Evolutionary conservation across 2,113 vertebrate species (phyloP), one percentile per base, ranked within the genome.

Genomic region (Opisthocomus hoazin): DNA sequence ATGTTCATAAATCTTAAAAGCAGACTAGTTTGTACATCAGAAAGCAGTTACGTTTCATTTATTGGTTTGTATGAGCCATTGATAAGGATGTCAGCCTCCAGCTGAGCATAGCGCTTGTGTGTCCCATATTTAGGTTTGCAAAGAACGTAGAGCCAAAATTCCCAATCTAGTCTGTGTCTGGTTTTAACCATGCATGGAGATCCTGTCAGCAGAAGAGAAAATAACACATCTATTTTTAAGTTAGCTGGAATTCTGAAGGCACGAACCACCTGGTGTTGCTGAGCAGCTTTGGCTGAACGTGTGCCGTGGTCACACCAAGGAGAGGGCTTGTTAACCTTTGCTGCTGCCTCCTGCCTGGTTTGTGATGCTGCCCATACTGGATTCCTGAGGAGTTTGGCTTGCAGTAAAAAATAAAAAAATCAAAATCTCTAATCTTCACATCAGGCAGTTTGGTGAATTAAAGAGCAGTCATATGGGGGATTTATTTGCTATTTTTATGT

Each of bases 181-280:
- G 90, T 98, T 98, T 98, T 98, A 98, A 95, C 98, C 97, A 94
- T 98, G 98, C 98, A 97, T 97, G 97, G 98, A 91, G 97, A 97
- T 98, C 94, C 51, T 98, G 98, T 98, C 98, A 99, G 98, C 98
- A 97, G 97, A 91, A 97, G 97, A 97, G 98, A 97, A 98, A 98
- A 98, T 97, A 98, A 97, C 98, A 96, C 97, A 71, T 98, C 99
- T 99, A 99, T 99, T 99, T 99, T 99, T 99, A 99, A 98, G 97
- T 84, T 65, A 32, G 95, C 89, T 98, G 98, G 98, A 98, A 98
- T 98, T 98, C 96, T 91, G 95, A 81, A 90, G 94, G 97, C 76
- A 82, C 96, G 88, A 48, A 87, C 89, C 95, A 60, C 83, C 94
- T 66, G 94, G 84, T 90, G 77, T 93, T 26, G 11, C 93, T 32